phyloP scores from a whole-genome alignment of 2,888 invertebrate species.

The Sicus ferrugineus region DNA sequence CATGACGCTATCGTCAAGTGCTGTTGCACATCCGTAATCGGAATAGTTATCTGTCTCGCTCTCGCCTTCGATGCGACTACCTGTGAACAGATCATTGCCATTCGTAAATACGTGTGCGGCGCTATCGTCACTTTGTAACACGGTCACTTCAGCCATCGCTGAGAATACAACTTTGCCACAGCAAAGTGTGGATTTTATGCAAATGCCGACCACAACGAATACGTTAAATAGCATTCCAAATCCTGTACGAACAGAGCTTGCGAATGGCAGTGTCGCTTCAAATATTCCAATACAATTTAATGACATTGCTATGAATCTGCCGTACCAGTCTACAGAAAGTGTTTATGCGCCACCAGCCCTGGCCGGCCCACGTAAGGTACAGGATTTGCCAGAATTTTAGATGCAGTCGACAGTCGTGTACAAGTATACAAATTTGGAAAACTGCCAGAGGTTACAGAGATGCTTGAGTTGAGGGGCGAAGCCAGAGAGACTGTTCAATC shows the following conservation, averaged over 20 bases:
- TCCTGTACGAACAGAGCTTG: no score
- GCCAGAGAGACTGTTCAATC: slow-evolving; percentile 25
- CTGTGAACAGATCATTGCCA: background rate
- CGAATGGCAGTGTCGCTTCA: no score
- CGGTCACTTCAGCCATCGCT: no score
- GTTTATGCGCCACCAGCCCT: background rate
- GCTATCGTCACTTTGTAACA: no score
- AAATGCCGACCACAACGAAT: no score
- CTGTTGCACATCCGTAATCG: background rate
- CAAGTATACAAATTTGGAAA: slow-evolving; percentile 37
- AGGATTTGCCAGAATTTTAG: slow-evolving; percentile 29
- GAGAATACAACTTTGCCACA: no score
- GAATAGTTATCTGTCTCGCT: background rate
- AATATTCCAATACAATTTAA: no score
- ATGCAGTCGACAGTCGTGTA: slow-evolving; percentile 31
- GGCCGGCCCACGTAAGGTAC: background rate
- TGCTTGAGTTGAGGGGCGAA: slow-evolving; percentile 34
- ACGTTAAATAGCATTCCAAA: no score
- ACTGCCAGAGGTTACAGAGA: slow-evolving; percentile 34
- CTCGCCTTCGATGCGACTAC: background rate
- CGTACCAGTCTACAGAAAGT: slow-evolving; percentile 4
- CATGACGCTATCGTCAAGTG: slow-evolving; percentile 2
- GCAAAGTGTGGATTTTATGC: no score
- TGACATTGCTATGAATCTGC: no score
- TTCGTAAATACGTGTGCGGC: background rate